Evolutionary conservation across 2,113 vertebrate genomes (phyloP).

Genomic region (Fregetta grallaria): DNA sequence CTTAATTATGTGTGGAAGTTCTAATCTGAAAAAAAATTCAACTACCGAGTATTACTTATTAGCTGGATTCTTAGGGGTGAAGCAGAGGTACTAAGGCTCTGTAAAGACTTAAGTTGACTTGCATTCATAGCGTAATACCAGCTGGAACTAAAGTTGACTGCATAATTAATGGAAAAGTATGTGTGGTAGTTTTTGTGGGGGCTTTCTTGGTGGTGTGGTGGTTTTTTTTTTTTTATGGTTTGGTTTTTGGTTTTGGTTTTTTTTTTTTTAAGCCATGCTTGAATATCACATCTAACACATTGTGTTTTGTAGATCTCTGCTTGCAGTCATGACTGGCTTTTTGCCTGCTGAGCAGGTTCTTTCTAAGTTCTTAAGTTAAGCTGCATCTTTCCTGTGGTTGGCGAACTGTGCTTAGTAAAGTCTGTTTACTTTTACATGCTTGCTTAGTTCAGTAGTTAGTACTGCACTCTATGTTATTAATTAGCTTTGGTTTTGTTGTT

Average conservation of each 20-base stretch:
- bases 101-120: background rate
- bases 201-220: too few species aligned
- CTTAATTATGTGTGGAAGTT: background rate
- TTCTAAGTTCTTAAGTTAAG: background rate
- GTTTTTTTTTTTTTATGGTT: too few species aligned
- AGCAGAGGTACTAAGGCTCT: background rate
- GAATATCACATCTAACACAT: background rate
- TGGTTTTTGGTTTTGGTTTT: too few species aligned
- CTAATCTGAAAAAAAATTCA: background rate
- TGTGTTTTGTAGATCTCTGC: background rate
- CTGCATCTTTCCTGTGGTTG: background rate
- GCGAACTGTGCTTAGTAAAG: background rate
- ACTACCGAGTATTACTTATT: background rate
- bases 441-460: background rate
- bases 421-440: background rate
- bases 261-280: background rate
- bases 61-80: background rate
- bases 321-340: background rate
- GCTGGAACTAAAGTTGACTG: background rate
- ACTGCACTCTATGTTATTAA: background rate
- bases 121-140: background rate
- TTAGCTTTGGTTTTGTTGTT: background rate
- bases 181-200: background rate
- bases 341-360: background rate
- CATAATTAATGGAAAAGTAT: background rate